These are phyloP conservation scores for Hoplodrina ambigua DNA, from an alignment of 2,888 invertebrate species.

Conservation along the genomic window DNA sequence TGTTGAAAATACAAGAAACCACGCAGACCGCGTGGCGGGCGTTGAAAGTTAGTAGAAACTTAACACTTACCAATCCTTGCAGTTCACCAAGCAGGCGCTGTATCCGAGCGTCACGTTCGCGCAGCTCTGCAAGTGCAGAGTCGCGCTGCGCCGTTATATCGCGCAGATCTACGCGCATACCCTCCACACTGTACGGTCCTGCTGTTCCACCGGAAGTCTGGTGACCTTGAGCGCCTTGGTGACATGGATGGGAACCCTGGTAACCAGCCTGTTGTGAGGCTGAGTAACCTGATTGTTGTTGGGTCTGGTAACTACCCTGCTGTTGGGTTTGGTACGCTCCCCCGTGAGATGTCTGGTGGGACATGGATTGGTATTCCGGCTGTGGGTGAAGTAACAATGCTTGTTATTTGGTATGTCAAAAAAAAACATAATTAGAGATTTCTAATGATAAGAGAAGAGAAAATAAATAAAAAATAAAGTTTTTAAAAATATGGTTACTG, in stretches of 20 bases:
- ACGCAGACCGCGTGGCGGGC: no score
- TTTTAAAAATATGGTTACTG: no score
- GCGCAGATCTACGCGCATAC: conserved; percentile 81
- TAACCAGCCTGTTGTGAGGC: conserved; percentile 27
- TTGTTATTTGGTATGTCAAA: not conserved
- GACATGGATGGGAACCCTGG: conserved; percentile 29
- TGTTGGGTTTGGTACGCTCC: conserved; percentile 25
- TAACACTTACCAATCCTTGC: conserved; percentile 90
- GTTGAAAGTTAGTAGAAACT: no score
- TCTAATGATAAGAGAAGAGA: no score
- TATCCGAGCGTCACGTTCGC: conserved; percentile 91
- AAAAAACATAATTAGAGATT: no score
- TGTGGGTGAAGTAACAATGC: conserved; percentile 9
- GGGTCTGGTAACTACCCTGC: conserved; percentile 9
- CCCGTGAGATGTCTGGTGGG: conserved; percentile 41
- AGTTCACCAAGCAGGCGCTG: conserved; percentile 92
- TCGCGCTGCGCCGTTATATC: conserved; percentile 82
- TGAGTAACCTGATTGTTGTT: conserved; percentile 1
- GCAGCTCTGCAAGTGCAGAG: conserved; percentile 77
- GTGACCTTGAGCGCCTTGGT: conserved; percentile 32
- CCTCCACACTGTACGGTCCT: conserved; percentile 72
- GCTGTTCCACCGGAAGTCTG: conserved; percentile 6
- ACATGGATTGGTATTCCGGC: conserved; percentile 44
- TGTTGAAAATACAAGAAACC: no score
- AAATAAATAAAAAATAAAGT: no score